Percentiles rank a stretch among this genome's conserved stretches.
Conservation (phyloP, 2,888 invertebrate genomes). For the Parnassius mnemosyne region DNA sequence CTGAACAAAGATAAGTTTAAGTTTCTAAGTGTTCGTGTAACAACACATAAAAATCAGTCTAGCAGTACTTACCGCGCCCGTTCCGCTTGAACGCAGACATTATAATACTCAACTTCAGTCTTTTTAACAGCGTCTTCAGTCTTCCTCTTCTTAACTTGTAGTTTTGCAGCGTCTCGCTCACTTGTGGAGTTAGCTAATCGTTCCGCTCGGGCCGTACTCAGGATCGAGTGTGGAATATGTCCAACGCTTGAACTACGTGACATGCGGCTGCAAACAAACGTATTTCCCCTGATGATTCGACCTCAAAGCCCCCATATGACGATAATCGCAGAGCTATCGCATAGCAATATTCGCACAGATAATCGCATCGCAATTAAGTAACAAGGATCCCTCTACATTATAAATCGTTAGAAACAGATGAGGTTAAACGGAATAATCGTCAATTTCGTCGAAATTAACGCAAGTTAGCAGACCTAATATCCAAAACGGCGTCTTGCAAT, state of each 20-base stretch:
- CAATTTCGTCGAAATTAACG: slow-evolving; percentile 39
- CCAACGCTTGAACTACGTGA: slow-evolving; percentile 80
- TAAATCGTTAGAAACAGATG: slow-evolving; percentile 18
- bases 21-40: neutral
- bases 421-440: slow-evolving; percentile 36
- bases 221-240: slow-evolving; percentile 78
- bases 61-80: slow-evolving; percentile 83
- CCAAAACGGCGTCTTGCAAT: slow-evolving; percentile 86
- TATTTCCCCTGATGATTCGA: slow-evolving; percentile 22
- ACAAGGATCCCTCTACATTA: slow-evolving; percentile 62
- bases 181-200: slow-evolving; percentile 54
- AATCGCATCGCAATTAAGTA: slow-evolving; percentile 41
- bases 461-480: slow-evolving; percentile 63
- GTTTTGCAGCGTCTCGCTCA: slow-evolving; percentile 85
- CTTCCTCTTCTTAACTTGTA: slow-evolving; percentile 93
- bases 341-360: slow-evolving; percentile 42
- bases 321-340: slow-evolving; percentile 41
- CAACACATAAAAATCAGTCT: neutral
- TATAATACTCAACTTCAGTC: slow-evolving; percentile 96
- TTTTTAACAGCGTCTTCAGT: slow-evolving; percentile 94
- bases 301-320: slow-evolving; percentile 11
- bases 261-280: slow-evolving; percentile 58
- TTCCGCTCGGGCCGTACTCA: slow-evolving; percentile 68
- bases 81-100: slow-evolving; percentile 94
- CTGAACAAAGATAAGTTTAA: slow-evolving; percentile 44